Conservation (phyloP, 2,797 vertebrate species). For the Pterois miles region DNA sequence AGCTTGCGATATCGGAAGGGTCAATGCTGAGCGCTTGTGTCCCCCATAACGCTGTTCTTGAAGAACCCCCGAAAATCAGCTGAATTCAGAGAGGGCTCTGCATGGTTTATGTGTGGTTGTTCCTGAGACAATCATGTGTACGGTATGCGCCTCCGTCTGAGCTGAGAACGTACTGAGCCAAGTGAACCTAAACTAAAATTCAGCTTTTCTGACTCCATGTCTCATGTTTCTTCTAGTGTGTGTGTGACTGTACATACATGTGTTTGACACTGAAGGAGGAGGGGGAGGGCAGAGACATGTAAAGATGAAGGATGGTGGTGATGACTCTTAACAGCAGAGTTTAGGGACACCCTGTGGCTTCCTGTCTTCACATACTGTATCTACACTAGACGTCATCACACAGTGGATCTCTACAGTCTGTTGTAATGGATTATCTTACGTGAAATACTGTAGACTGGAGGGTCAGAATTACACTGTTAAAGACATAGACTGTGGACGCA, state of each 20-base stretch:
- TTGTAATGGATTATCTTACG: background rate
- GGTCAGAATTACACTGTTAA: background rate
- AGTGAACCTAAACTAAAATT: background rate
- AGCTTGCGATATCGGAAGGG: slow-evolving; percentile 49
- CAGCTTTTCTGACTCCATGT: background rate
- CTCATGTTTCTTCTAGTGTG: background rate
- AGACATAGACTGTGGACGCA: background rate
- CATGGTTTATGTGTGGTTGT: slow-evolving; percentile 12
- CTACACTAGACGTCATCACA: background rate
- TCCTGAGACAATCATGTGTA: slow-evolving; percentile 17
- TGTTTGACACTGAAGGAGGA: background rate
- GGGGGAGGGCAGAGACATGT: background rate
- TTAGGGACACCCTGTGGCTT: background rate
- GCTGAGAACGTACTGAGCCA: background rate
- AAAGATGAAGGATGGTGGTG: background rate
- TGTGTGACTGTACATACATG: background rate
- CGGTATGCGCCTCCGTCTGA: slow-evolving; percentile 5
- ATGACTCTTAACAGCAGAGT: background rate
- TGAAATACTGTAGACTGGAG: background rate
- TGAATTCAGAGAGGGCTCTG: slow-evolving; percentile 12
- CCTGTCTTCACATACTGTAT: background rate
- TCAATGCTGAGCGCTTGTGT: slow-evolving; percentile 36
- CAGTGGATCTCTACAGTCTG: background rate
- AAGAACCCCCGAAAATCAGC: slow-evolving; percentile 27
- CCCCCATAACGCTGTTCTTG: background rate